These are phyloP conservation scores for Colletes latitarsis DNA, from an alignment of 1,140 invertebrate species.

Conservation along the genomic window DNA sequence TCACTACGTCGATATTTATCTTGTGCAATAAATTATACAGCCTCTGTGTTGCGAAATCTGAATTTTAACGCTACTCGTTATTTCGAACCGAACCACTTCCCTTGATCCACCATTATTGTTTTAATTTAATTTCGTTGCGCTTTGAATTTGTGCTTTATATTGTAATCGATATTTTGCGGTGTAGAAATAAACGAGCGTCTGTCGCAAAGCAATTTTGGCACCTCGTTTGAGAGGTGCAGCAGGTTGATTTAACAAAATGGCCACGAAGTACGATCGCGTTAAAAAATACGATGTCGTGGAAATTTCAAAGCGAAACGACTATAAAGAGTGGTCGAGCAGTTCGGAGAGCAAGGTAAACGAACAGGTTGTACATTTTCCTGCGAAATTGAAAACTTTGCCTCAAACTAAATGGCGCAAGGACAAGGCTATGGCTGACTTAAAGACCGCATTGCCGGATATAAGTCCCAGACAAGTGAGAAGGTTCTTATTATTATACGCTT, in stretches of 20 bases:
- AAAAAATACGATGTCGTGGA: not conserved
- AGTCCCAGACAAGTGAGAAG: conserved; percentile 59
- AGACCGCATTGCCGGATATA: conserved; percentile 56
- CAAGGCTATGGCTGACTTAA: conserved; percentile 55
- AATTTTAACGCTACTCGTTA: not conserved
- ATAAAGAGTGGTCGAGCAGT: not conserved
- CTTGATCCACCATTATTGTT: too few relatives aligned
- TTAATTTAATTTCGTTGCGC: too few relatives aligned
- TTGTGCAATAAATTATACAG: conserved; percentile 76
- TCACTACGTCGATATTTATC: conserved; percentile 71
- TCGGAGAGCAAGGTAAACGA: not conserved
- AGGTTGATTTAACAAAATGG: not conserved
- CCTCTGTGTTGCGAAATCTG: conserved; percentile 67
- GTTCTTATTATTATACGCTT: conserved; percentile 52
- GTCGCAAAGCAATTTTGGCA: too few relatives aligned
- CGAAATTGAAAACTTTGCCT: conserved; percentile 49
- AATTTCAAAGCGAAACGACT: not conserved
- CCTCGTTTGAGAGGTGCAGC: too few relatives aligned
- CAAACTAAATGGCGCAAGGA: conserved; percentile 22
- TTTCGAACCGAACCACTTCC: too few relatives aligned
- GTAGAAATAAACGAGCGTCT: too few relatives aligned
- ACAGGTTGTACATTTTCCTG: not conserved
- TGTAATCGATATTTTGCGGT: too few relatives aligned
- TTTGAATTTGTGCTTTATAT: too few relatives aligned
- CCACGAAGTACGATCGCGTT: too few relatives aligned